Conservation (phyloP, 2,797 vertebrate species). For the Anableps anableps region DNA sequence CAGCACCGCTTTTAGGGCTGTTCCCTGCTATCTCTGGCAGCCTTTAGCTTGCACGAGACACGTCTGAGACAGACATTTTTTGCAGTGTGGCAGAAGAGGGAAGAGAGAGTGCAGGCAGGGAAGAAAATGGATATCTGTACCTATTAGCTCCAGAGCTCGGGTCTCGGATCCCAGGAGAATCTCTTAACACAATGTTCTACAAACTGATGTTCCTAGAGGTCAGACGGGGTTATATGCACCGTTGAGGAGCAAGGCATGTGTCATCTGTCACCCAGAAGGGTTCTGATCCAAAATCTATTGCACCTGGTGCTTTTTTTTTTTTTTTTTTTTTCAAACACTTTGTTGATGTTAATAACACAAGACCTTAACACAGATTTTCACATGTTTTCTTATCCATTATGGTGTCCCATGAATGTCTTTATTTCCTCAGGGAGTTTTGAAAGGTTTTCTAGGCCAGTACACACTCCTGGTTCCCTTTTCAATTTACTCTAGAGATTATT, state of each 20-base stretch:
- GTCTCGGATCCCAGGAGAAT: constrained; percentile 69
- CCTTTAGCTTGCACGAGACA: constrained; percentile 8
- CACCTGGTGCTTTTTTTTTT: constrained; percentile 10
- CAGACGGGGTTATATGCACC: constrained; percentile 66
- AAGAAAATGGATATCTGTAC: constrained; percentile 81
- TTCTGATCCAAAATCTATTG: constrained; percentile 52
- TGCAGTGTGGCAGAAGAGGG: constrained; percentile 65
- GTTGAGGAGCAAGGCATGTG: constrained; percentile 60
- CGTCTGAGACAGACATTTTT: constrained; percentile 61
- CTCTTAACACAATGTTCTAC: constrained; percentile 75
- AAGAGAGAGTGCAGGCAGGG: constrained; percentile 58
- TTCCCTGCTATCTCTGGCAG: constrained; percentile 5
- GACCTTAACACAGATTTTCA: not conserved
- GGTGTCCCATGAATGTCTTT: constrained; percentile 11
- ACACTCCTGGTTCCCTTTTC: not conserved
- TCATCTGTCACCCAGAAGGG: constrained; percentile 66
- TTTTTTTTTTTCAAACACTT: not conserved
- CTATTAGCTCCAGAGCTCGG: constrained; percentile 75
- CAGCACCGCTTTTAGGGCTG: constrained; percentile 6
- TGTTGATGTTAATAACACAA: constrained; percentile 19
- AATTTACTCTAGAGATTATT: constrained; percentile 32
- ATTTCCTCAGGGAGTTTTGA: not conserved
- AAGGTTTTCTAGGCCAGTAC: constrained; percentile 16
- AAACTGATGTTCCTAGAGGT: constrained; percentile 80
- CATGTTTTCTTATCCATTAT: not conserved